A percentile compares a stretch with the other conserved stretches of the same genome.
phyloP scores from a whole-genome alignment of 2,797 vertebrate species.

The Typhlichthys subterraneus region DNA sequence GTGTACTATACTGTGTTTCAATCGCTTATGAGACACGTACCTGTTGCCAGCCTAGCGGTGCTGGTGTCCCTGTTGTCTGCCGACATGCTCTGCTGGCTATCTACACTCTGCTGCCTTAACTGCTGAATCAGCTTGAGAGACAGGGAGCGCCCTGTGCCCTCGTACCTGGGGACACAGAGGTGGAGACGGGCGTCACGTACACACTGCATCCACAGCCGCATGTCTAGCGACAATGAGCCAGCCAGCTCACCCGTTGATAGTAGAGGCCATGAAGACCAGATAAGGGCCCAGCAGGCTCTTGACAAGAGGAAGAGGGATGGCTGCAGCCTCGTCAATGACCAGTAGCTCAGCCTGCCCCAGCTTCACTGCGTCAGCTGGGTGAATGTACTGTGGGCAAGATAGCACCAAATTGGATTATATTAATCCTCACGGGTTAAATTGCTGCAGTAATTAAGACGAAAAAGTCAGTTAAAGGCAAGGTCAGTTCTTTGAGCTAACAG shows the following conservation, averaged over 20 bases:
- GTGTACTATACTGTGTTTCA: too few species aligned
- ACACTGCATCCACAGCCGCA: neutral
- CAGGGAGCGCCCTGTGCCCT: constrained; percentile 94
- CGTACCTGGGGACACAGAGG: constrained; percentile 79
- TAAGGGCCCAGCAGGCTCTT: constrained; percentile 94
- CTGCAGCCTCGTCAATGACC: constrained; percentile 96
- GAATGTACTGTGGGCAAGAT: constrained; percentile 85
- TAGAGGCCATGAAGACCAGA: constrained; percentile 97
- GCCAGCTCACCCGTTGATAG: constrained; percentile 90
- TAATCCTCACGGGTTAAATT: neutral
- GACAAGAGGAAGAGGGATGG: constrained; percentile 94
- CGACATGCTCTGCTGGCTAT: constrained; percentile 86
- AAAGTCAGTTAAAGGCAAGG: too few species aligned
- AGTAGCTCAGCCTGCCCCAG: constrained; percentile 95
- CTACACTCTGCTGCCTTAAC: constrained; percentile 90
- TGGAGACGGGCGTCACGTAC: neutral
- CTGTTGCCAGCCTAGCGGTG: constrained; percentile 86
- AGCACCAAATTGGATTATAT: neutral
- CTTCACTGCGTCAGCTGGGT: constrained; percentile 92
- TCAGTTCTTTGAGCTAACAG: too few species aligned
- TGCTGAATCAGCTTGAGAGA: constrained; percentile 98
- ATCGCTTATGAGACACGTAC: constrained; percentile 56
- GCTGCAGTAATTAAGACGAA: neutral
- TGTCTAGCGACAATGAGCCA: neutral
- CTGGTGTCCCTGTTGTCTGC: constrained; percentile 88